These are phyloP conservation scores for Synodontis membranacea DNA, from an alignment of 2,113 vertebrate genomes.

Conservation along the genomic window DNA sequence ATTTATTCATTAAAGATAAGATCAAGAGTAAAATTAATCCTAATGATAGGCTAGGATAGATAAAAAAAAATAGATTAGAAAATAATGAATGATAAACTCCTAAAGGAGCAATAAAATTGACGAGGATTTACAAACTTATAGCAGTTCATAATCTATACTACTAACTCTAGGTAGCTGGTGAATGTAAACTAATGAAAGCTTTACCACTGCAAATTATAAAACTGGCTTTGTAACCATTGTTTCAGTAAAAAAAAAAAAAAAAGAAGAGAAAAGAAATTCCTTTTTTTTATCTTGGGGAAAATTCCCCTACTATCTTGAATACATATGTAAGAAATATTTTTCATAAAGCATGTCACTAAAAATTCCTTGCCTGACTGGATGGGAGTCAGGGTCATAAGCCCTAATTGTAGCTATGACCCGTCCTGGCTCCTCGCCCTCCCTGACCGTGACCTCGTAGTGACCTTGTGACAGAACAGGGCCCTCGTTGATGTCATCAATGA, in stretches of 20 bases:
- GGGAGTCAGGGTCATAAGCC: constrained; percentile 76
- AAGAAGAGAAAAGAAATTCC: too few species aligned
- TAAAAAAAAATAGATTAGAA: not conserved
- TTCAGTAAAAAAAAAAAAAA: not conserved
- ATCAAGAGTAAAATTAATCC: not conserved
- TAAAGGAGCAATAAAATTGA: not conserved
- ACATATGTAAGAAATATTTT: not conserved
- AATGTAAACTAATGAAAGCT: not conserved
- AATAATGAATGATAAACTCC: not conserved
- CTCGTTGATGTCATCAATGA: constrained; percentile 76
- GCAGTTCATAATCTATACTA: not conserved
- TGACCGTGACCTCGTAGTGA: constrained; percentile 75
- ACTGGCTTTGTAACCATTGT: not conserved
- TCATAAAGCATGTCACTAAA: not conserved
- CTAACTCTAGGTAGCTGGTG: not conserved
- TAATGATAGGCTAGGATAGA: not conserved
- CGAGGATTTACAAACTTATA: not conserved
- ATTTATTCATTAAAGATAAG: not conserved
- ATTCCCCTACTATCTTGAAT: not conserved
- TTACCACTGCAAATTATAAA: not conserved
- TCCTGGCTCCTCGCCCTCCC: constrained; percentile 73
- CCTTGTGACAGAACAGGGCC: constrained; percentile 73
- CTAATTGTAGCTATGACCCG: constrained; percentile 74
- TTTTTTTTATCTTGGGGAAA: too few species aligned
- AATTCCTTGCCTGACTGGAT: constrained; percentile 70